Conservation (phyloP, 2,888 invertebrate species). For the Mamestra brassicae region DNA sequence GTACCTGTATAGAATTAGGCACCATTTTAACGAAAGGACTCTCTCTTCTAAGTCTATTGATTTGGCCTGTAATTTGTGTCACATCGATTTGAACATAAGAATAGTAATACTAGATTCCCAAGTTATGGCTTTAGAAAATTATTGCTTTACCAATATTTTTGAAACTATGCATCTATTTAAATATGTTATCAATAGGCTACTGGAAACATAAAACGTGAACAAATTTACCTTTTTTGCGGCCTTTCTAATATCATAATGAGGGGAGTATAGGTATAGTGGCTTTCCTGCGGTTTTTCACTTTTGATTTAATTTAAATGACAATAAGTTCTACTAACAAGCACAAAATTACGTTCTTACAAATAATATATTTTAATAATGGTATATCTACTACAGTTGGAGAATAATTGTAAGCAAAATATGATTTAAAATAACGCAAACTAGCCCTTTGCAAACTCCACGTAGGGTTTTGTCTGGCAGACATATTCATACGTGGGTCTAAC, state of each 20-base stretch:
- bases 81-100: neutral
- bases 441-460: conserved; percentile 55
- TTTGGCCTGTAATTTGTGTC: conserved; percentile 1
- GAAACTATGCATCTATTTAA: neutral
- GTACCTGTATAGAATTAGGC: conserved; percentile 47
- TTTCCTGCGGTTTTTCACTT: neutral
- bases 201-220: neutral
- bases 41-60: conserved; percentile 27
- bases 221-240: neutral
- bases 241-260: neutral
- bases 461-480: conserved; percentile 66
- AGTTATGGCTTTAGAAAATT: neutral
- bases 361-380: neutral
- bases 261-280: neutral
- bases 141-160: neutral
- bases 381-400: conserved; percentile 25
- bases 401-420: conserved; percentile 61
- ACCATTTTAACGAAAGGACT: conserved; percentile 25
- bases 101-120: neutral
- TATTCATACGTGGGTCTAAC: conserved; percentile 61
- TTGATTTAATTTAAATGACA: neutral
- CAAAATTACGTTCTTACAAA: neutral
- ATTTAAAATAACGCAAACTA: conserved; percentile 74
- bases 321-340: neutral
- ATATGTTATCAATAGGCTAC: neutral